phyloP scores from a whole-genome alignment of 2,888 invertebrate genomes.

The Agriopis marginaria region DNA sequence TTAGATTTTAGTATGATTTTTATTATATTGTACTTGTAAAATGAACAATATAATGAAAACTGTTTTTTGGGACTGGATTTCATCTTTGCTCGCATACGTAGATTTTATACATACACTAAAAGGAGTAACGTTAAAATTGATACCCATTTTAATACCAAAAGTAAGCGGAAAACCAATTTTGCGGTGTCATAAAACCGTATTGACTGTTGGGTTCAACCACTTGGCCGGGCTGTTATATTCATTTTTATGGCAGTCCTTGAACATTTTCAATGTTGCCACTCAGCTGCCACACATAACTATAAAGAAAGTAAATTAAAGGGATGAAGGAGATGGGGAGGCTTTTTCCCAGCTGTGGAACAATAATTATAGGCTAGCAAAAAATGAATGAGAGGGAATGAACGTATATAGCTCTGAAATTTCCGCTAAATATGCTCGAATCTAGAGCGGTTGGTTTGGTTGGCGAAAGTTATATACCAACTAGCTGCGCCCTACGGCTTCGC shows the following conservation, averaged over 20 bases:
- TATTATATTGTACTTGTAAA: too few species aligned
- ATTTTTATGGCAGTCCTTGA: constrained; percentile 54
- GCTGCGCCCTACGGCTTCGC: too few species aligned
- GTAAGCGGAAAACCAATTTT: constrained; percentile 53
- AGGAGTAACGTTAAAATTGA: constrained; percentile 34
- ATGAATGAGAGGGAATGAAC: neutral
- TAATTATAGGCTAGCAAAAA: neutral
- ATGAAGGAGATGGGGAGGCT: too few species aligned
- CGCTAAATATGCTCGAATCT: too few species aligned
- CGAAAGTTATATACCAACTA: too few species aligned
- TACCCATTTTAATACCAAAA: constrained; percentile 49
- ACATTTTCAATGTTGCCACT: constrained; percentile 44
- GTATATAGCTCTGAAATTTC: too few species aligned
- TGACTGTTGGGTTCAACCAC: constrained; percentile 46
- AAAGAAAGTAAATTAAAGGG: neutral
- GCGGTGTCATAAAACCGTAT: constrained; percentile 55
- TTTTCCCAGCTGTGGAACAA: too few species aligned
- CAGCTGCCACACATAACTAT: constrained; percentile 46
- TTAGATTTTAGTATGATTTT: too few species aligned
- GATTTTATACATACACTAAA: neutral
- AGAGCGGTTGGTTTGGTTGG: too few species aligned
- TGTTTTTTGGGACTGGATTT: neutral
- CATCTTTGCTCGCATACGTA: too few species aligned
- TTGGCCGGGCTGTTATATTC: constrained; percentile 46
- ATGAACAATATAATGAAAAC: neutral